phyloP scores from a whole-genome alignment of 2,113 vertebrate species.

The Chionis minor region DNA sequence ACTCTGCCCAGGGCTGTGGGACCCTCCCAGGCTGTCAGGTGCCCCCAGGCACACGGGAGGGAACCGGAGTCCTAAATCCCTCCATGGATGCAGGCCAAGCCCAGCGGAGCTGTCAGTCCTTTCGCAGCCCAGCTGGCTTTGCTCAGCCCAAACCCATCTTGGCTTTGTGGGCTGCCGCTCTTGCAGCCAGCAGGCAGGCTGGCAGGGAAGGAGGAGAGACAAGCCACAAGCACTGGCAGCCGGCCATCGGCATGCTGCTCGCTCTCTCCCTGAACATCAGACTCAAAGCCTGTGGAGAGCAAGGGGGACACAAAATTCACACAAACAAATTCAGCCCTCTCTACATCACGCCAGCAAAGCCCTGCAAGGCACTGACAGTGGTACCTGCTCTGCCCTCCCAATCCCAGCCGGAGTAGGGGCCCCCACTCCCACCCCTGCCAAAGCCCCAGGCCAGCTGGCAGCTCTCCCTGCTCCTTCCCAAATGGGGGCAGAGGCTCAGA shows the following conservation, averaged over 20 bases:
- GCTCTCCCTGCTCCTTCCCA: not conserved
- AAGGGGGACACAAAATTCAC: not conserved
- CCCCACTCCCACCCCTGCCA: rapidly evolving
- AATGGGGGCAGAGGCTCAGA: not conserved
- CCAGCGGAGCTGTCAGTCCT: not conserved
- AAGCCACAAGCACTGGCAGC: not conserved
- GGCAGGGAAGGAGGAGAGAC: not conserved
- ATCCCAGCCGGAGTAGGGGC: no score
- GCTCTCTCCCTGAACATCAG: not conserved
- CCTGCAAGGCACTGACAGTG: rapidly evolving
- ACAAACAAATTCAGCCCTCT: not conserved
- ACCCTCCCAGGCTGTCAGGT: not conserved
- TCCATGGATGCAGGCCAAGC: not conserved
- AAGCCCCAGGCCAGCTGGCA: not conserved
- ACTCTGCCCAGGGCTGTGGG: not conserved
- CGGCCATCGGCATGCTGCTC: not conserved
- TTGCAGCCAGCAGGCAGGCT: not conserved
- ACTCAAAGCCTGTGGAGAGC: not conserved
- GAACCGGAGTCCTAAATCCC: not conserved
- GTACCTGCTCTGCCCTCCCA: not conserved
- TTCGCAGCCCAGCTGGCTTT: not conserved
- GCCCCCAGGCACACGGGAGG: not conserved
- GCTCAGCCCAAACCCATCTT: not conserved
- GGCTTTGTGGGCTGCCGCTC: not conserved
- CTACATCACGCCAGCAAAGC: rapidly evolving